These are phyloP conservation scores for Proctacanthus coquilletti DNA, from an alignment of 1,140 invertebrate species.

Conservation along the genomic window DNA sequence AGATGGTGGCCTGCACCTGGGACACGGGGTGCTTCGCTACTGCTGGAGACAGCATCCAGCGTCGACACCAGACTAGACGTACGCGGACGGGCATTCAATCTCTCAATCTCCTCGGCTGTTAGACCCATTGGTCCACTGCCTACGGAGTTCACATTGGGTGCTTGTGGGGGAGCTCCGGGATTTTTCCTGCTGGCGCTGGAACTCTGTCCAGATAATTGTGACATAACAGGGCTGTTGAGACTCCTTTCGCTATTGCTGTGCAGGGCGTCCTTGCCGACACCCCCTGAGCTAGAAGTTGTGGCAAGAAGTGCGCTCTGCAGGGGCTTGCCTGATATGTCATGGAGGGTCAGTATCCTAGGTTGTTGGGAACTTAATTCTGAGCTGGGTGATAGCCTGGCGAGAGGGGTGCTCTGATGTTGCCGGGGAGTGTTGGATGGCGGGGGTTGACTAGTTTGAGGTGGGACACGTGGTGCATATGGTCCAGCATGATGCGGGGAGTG, in stretches of 20 bases:
- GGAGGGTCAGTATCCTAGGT: slow-evolving; percentile 75
- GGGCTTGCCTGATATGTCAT: slow-evolving; percentile 86
- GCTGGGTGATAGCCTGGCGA: slow-evolving; percentile 78
- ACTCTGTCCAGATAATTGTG: slow-evolving; percentile 67
- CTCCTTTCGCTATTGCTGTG: slow-evolving; percentile 81
- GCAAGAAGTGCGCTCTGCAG: slow-evolving; percentile 74
- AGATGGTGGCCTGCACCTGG: slow-evolving; percentile 44
- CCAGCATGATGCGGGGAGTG: slow-evolving; percentile 53
- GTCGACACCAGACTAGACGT: slow-evolving; percentile 83
- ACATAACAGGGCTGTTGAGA: slow-evolving; percentile 80
- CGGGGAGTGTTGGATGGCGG: slow-evolving; percentile 42
- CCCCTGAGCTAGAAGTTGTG: slow-evolving; percentile 68
- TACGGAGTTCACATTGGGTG: slow-evolving; percentile 39
- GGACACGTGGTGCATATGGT: slow-evolving; percentile 47
- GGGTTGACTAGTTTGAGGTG: slow-evolving; percentile 47
- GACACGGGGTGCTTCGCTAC: slow-evolving; percentile 65
- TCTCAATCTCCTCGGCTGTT: slow-evolving; percentile 83
- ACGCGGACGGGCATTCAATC: slow-evolving; percentile 70
- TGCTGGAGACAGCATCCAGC: slow-evolving; percentile 79
- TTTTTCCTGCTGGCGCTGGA: slow-evolving; percentile 52
- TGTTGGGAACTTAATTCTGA: slow-evolving; percentile 83
- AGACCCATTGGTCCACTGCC: slow-evolving; percentile 57
- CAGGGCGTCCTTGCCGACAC: slow-evolving; percentile 64
- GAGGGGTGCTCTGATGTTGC: slow-evolving; percentile 68
- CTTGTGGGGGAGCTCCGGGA: slow-evolving; percentile 41